Percentiles rank a stretch among this genome's conserved stretches.
These are phyloP conservation scores for Sinodicranocentrus sp. DNA, from an alignment of 2,888 invertebrate species.

Conservation along the genomic window DNA sequence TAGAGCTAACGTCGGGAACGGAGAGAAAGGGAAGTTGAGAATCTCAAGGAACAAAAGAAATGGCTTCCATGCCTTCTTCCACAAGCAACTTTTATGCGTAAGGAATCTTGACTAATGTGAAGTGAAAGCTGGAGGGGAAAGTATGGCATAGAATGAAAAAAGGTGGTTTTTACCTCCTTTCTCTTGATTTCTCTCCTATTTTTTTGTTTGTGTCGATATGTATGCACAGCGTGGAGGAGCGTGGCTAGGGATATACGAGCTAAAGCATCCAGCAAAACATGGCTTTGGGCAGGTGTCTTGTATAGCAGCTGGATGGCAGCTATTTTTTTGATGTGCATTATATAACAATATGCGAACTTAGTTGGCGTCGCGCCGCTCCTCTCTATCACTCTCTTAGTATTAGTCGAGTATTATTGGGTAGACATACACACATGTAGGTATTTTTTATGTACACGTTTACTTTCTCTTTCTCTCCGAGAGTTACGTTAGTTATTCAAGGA, in stretches of 20 bases:
- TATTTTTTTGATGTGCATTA: constrained; percentile 46
- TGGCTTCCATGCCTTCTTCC: constrained; percentile 42
- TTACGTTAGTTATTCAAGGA: no score
- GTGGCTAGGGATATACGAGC: not conserved
- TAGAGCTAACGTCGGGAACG: not conserved
- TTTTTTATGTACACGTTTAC: not conserved
- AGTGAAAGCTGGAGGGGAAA: constrained; percentile 68
- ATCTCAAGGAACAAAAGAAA: constrained; percentile 60
- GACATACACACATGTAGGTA: not conserved
- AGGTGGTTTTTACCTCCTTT: constrained; percentile 66
- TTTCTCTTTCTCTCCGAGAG: no score
- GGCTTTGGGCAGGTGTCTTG: constrained; percentile 67
- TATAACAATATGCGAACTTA: constrained; percentile 12
- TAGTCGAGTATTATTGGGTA: not conserved
- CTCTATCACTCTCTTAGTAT: constrained; percentile 9
- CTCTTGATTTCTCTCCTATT: constrained; percentile 31
- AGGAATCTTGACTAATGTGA: constrained; percentile 68
- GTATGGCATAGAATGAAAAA: constrained; percentile 67
- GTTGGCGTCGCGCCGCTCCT: not conserved
- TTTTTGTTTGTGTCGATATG: constrained; percentile 61
- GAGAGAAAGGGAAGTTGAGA: constrained; percentile 32
- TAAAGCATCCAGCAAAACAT: constrained; percentile 53
- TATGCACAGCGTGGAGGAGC: constrained; percentile 22
- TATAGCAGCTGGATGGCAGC: constrained; percentile 35
- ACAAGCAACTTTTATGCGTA: constrained; percentile 65